Conservation (phyloP, 1,140 invertebrate species). For the Zophobas morio region DNA sequence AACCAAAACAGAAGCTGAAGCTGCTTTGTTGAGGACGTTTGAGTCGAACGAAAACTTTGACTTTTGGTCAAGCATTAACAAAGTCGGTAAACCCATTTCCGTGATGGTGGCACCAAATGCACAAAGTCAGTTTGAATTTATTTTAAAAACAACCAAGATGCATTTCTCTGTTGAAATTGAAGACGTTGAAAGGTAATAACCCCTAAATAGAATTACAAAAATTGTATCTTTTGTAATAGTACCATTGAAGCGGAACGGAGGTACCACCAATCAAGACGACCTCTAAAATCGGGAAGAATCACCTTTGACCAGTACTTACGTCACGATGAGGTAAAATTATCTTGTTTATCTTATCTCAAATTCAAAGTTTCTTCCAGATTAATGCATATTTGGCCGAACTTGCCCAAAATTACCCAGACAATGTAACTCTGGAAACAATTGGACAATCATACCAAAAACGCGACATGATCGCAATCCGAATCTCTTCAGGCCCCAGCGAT, state of each 20-base stretch:
- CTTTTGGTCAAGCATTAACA: conserved; percentile 47
- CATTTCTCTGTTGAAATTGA: conserved; percentile 49
- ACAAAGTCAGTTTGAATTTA: conserved; percentile 47
- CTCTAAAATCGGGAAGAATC: background rate
- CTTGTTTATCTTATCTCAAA: background rate
- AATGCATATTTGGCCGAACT: conserved; percentile 67
- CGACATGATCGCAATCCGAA: conserved; percentile 59
- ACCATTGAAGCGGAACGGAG: conserved; percentile 41
- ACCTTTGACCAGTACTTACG: conserved; percentile 39
- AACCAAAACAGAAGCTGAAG: conserved; percentile 36
- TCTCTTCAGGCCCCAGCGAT: conserved; percentile 56
- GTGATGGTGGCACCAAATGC: conserved; percentile 53
- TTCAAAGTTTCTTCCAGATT: conserved; percentile 67
- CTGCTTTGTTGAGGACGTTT: conserved; percentile 26
- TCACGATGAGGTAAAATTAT: conserved; percentile 41
- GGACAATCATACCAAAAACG: conserved; percentile 75
- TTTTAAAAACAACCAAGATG: conserved; percentile 43
- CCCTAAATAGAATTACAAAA: no score
- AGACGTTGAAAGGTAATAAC: conserved; percentile 54
- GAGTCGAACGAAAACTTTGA: conserved; percentile 42
- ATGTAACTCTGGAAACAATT: conserved; percentile 69
- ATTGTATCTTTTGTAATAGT: background rate
- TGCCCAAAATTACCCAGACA: conserved; percentile 66
- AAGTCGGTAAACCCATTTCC: conserved; percentile 32
- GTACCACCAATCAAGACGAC: background rate